Evolutionary conservation across 2,797 vertebrate species (phyloP).

Genomic region (Heterohyrax brucei): DNA sequence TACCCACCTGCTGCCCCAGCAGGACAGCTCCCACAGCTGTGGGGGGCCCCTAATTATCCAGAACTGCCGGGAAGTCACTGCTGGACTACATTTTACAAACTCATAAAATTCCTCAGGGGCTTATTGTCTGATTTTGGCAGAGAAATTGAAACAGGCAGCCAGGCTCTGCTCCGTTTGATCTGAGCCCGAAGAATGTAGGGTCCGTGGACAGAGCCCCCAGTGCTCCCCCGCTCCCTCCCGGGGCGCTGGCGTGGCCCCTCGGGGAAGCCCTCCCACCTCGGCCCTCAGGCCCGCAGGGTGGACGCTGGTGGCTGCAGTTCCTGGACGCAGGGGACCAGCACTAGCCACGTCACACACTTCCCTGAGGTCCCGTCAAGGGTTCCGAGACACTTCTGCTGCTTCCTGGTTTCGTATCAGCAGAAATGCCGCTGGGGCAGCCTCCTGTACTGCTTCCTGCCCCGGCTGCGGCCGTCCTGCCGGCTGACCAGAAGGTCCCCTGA

Average conservation of each 20-base stretch:
- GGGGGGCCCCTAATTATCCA: conserved; percentile 39
- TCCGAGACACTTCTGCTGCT: not conserved
- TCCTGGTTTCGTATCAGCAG: conserved; percentile 47
- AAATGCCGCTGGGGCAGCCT: conserved; percentile 35
- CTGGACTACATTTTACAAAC: conserved; percentile 71
- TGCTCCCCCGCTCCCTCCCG: not conserved
- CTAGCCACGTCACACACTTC: not conserved
- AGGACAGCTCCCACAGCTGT: not conserved
- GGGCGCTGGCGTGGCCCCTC: not conserved
- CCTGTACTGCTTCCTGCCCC: not conserved
- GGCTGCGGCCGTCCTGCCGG: not conserved
- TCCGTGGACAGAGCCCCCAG: not conserved
- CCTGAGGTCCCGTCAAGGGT: not conserved
- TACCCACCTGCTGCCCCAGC: not conserved
- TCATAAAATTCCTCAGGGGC: conserved; percentile 55
- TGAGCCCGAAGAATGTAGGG: not conserved
- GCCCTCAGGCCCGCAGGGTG: not conserved
- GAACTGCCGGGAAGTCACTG: conserved; percentile 71
- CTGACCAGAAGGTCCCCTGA: not conserved
- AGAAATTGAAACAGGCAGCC: not conserved
- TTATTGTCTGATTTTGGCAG: conserved; percentile 74
- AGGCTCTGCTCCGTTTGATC: not conserved
- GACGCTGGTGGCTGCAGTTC: not conserved
- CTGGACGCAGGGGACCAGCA: not conserved
- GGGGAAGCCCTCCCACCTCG: not conserved